A percentile compares a stretch with the other conserved stretches of the same genome.
phyloP scores from a whole-genome alignment of 2,113 vertebrate genomes.

The Strigops habroptila region DNA sequence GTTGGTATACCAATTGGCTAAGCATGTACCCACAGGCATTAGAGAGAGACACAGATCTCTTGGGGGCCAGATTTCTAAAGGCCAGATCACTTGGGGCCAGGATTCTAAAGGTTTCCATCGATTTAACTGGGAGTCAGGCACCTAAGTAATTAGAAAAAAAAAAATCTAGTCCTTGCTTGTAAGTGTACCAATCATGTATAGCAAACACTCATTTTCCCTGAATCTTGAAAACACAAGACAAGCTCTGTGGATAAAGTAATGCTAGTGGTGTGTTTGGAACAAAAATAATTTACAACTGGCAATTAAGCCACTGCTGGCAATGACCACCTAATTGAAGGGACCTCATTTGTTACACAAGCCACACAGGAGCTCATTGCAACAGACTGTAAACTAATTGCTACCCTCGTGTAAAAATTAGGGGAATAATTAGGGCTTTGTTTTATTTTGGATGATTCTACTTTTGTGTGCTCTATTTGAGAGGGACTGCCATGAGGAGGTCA shows the following conservation, averaged over 20 bases:
- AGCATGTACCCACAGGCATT: neutral
- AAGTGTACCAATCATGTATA: neutral
- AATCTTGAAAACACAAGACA: neutral
- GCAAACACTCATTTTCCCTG: neutral
- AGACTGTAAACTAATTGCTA: slow-evolving; percentile 13
- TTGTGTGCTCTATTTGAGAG: neutral
- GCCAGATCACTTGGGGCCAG: neutral
- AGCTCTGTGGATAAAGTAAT: neutral
- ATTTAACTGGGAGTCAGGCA: neutral
- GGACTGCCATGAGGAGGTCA: neutral
- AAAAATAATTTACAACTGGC: neutral
- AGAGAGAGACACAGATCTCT: neutral
- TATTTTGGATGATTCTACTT: neutral
- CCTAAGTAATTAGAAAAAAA: neutral
- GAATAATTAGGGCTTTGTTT: neutral
- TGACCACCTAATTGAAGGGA: neutral
- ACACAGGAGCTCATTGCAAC: neutral
- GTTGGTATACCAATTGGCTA: neutral
- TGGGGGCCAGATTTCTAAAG: neutral
- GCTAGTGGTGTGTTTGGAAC: neutral
- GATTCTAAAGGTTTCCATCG: neutral
- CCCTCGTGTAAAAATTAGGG: neutral
- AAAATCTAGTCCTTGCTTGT: neutral
- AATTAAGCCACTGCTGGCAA: neutral
- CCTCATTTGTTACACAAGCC: neutral